Evolutionary conservation across 2,888 invertebrate genomes (phyloP).

Genomic region (Clusia tigrina): DNA sequence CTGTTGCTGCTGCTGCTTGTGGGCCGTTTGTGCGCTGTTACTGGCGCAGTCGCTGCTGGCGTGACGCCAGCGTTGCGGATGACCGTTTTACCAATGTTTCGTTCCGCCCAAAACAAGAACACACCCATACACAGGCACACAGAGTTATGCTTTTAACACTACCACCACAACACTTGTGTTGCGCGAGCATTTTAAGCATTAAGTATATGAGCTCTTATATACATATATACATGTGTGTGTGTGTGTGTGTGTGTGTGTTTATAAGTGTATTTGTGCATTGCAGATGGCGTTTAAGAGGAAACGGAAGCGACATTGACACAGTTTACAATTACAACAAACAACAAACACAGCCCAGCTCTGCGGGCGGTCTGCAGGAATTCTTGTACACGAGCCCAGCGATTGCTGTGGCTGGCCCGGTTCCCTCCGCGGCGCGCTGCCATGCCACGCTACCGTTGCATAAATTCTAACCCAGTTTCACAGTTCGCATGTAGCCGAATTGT

Average conservation of each 20-base stretch:
- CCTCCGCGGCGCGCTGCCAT: too few relatives aligned
- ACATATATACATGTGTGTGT: neutral
- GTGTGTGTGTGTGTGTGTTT: conserved; percentile 9
- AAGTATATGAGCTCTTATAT: neutral
- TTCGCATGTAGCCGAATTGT: neutral
- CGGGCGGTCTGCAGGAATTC: neutral
- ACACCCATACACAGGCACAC: conserved; percentile 27
- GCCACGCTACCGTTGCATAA: neutral
- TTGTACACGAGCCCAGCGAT: neutral
- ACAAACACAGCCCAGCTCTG: neutral
- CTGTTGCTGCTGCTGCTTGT: conserved; percentile 14
- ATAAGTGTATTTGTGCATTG: conserved; percentile 23
- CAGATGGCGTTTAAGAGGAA: conserved; percentile 42
- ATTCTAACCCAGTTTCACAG: neutral
- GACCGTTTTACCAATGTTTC: conserved; percentile 60
- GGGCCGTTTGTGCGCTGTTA: neutral
- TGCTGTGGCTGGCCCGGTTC: neutral
- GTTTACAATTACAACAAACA: conserved; percentile 46
- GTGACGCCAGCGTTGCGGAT: too few relatives aligned
- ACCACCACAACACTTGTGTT: neutral
- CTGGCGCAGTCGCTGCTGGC: conserved; percentile 9
- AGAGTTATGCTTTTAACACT: neutral
- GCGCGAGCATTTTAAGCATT: neutral
- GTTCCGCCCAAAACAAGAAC: conserved; percentile 35
- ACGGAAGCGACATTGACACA: conserved; percentile 59